These are phyloP conservation scores for Neoarius graeffei DNA, from an alignment of 2,113 vertebrate species.

Conservation along the genomic window DNA sequence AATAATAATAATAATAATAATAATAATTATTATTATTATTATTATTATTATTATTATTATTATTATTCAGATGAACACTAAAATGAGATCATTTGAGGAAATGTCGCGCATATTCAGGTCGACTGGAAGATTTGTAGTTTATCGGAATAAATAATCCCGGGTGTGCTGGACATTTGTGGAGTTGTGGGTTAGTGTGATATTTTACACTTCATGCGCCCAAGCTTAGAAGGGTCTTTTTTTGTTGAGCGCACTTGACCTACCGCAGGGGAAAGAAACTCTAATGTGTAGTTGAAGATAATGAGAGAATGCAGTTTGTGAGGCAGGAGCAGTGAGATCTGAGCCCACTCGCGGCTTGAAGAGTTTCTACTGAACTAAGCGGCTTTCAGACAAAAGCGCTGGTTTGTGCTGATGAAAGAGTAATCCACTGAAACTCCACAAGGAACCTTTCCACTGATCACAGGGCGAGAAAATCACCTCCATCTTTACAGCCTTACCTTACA, in stretches of 20 bases:
- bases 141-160: background rate
- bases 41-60: no score
- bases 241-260: conserved; percentile 80
- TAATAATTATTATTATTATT: no score
- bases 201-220: background rate
- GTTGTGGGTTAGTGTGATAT: background rate
- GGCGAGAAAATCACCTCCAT: conserved; percentile 29
- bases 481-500: background rate
- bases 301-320: conserved; percentile 72
- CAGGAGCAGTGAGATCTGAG: conserved; percentile 76
- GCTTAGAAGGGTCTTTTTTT: conserved; percentile 58
- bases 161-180: background rate
- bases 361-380: conserved; percentile 66
- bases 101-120: background rate
- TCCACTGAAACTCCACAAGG: conserved; percentile 65
- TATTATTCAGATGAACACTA: background rate
- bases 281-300: conserved; percentile 75
- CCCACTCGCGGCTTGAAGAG: conserved; percentile 74
- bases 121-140: background rate
- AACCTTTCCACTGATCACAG: conserved; percentile 69
- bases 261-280: conserved; percentile 69
- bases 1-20: background rate
- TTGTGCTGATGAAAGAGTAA: conserved; percentile 61
- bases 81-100: background rate
- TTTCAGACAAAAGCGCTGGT: conserved; percentile 74